phyloP scores from a whole-genome alignment of 2,113 vertebrate genomes.

The Larimichthys polyactis region DNA sequence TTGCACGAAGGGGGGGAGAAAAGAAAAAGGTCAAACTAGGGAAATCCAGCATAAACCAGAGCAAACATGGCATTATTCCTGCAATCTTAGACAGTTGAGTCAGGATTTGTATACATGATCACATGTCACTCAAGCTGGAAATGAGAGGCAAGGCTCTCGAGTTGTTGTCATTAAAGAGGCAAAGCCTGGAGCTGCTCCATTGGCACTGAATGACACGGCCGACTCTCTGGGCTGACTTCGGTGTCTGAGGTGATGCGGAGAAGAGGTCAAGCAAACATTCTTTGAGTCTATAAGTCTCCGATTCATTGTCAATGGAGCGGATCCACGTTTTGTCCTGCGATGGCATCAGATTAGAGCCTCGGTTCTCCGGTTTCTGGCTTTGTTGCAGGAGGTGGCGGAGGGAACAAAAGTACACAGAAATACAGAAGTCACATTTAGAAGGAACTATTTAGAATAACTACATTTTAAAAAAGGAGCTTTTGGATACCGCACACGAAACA shows the following conservation, averaged over 20 bases:
- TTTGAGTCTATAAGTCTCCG: constrained; percentile 53
- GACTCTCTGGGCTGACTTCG: constrained; percentile 33
- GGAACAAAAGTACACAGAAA: constrained; percentile 37
- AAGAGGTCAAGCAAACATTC: constrained; percentile 74
- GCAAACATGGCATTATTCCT: constrained; percentile 33
- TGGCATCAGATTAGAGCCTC: constrained; percentile 48
- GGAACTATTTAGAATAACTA: not conserved
- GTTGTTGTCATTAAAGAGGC: constrained; percentile 55
- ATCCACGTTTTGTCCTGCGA: constrained; percentile 59
- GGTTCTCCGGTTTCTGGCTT: constrained; percentile 63
- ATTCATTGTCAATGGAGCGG: constrained; percentile 71
- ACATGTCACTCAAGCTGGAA: constrained; percentile 57
- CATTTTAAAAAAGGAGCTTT: not conserved
- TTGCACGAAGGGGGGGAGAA: constrained; percentile 1
- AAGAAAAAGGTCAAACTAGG: constrained; percentile 17
- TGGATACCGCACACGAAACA: not conserved
- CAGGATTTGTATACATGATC: constrained; percentile 42
- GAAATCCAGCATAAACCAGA: constrained; percentile 40
- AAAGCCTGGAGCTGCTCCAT: constrained; percentile 55
- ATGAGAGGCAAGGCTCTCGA: constrained; percentile 40
- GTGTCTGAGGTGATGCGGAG: constrained; percentile 49
- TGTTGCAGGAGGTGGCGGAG: constrained; percentile 18
- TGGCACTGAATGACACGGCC: constrained; percentile 62
- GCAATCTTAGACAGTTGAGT: constrained; percentile 43
- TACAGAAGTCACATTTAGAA: constrained; percentile 21